Evolutionary conservation across 2,113 vertebrate species (phyloP).

Genomic region (Pteronura brasiliensis): DNA sequence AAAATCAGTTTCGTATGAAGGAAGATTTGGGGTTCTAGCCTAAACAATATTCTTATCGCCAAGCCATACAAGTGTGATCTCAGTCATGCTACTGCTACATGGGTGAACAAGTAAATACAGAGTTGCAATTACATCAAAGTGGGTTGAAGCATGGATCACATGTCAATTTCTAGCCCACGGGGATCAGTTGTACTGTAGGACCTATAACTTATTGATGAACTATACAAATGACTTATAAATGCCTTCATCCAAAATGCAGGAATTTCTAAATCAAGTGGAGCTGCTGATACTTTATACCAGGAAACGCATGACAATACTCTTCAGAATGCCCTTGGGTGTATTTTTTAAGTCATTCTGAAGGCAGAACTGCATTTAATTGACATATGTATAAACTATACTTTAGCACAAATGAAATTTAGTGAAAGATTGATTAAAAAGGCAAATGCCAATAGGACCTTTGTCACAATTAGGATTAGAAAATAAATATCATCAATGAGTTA

Average conservation of each 20-base stretch:
- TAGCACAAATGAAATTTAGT: conserved; percentile 8
- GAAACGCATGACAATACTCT: not conserved
- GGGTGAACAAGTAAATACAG: conserved; percentile 8
- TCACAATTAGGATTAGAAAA: not conserved
- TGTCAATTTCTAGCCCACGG: conserved; percentile 13
- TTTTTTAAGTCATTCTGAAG: not conserved
- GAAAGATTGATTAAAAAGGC: conserved; percentile 10
- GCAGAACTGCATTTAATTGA: not conserved
- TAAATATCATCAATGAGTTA: not conserved
- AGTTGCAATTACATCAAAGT: conserved; percentile 30
- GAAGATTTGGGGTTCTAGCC: not conserved
- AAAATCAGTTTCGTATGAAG: conserved; percentile 16
- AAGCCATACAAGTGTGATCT: not conserved
- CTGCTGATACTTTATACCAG: not conserved
- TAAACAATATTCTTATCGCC: conserved; percentile 33
- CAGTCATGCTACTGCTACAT: conserved; percentile 34
- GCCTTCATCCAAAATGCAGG: conserved; percentile 49
- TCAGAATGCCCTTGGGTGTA: not conserved
- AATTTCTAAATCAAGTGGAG: conserved; percentile 29
- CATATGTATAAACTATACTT: not conserved
- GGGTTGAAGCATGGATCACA: not conserved
- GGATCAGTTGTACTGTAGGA: conserved; percentile 13
- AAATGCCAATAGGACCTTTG: not conserved
- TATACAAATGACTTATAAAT: conserved; percentile 50
- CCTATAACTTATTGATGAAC: conserved; percentile 56